phyloP scores from a whole-genome alignment of 2,797 vertebrate species.

The Uromys caudimaculatus region DNA sequence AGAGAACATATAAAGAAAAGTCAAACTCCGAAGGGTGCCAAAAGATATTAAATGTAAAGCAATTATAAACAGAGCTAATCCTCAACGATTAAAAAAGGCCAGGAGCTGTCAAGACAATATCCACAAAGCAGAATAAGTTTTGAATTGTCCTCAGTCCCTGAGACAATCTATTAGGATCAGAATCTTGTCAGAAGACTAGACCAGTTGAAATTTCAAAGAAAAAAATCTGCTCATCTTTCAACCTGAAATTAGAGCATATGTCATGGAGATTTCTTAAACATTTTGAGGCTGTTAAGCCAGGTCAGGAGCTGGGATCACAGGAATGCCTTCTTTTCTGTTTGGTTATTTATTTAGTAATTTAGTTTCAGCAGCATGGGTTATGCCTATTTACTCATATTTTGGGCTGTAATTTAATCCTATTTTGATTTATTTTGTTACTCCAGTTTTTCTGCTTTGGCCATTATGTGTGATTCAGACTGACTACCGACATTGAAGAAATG shows the following conservation, averaged over 20 bases:
- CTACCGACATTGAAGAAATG: conserved; percentile 1
- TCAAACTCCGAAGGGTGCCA: conserved; percentile 73
- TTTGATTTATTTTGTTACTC: conserved; percentile 22
- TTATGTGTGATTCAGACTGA: neutral
- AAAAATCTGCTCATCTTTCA: conserved; percentile 71
- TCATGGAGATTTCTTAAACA: conserved; percentile 42
- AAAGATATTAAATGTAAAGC: conserved; percentile 82
- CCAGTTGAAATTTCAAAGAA: neutral
- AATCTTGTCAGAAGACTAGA: conserved; percentile 72
- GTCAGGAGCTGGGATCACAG: neutral
- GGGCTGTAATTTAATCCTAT: neutral
- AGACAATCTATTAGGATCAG: conserved; percentile 67
- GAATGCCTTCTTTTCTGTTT: neutral
- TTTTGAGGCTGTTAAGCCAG: conserved; percentile 10
- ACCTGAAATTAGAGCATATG: conserved; percentile 24
- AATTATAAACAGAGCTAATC: conserved; percentile 84
- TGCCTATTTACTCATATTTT: neutral
- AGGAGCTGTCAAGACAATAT: conserved; percentile 79
- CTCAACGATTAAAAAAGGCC: conserved; percentile 84
- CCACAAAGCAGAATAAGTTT: conserved; percentile 18
- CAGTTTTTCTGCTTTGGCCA: neutral
- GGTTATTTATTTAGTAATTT: neutral
- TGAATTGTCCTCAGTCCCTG: conserved; percentile 73
- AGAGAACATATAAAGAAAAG: conserved; percentile 50
- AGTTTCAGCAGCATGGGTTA: neutral